A percentile compares a stretch with the other conserved stretches of the same genome.
Conservation (phyloP, 2,113 vertebrate species). For the Actinemys pallida region DNA sequence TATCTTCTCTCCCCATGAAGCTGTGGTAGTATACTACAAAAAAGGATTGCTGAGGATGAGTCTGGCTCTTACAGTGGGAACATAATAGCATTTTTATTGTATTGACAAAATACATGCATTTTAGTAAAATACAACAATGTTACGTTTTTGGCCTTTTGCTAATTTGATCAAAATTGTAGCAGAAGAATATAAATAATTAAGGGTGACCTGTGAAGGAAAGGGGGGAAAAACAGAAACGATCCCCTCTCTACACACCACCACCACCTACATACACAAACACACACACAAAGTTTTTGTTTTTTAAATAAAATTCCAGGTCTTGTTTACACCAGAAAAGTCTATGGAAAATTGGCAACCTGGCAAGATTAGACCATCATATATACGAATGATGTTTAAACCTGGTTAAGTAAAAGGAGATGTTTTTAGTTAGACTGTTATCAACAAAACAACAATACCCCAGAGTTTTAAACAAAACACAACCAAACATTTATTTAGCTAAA, state of each 20-base stretch:
- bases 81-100: not conserved
- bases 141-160: not conserved
- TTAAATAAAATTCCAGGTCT: not conserved
- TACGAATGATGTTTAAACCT: not conserved
- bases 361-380: not conserved
- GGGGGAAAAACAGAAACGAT: not conserved
- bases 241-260: no score
- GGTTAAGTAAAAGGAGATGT: not conserved
- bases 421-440: not conserved
- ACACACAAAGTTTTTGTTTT: not conserved
- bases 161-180: not conserved
- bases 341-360: not conserved
- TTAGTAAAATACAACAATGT: not conserved
- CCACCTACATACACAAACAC: no score
- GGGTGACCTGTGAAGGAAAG: not conserved
- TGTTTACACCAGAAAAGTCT: not conserved
- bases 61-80: not conserved
- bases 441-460: no score
- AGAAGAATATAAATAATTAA: not conserved
- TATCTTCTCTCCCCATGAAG: not conserved
- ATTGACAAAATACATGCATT: not conserved
- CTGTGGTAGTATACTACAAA: not conserved
- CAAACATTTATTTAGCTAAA: not conserved
- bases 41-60: not conserved
- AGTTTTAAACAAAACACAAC: not conserved